These are phyloP conservation scores for Ophion ventricosus DNA, from an alignment of 2,888 invertebrate species.

Conservation along the genomic window DNA sequence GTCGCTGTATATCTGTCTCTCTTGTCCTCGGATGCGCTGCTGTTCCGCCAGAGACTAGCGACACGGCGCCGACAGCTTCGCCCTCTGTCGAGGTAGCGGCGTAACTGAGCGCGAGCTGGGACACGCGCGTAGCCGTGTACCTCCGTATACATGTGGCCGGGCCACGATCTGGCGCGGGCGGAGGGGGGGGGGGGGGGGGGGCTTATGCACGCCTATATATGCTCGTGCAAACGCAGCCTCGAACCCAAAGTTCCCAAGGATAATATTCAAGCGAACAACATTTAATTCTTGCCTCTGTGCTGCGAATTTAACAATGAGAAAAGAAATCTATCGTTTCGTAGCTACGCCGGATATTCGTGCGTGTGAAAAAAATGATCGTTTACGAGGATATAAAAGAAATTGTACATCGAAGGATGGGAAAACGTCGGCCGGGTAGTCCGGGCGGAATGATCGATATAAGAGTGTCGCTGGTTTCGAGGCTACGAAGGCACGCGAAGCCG, in stretches of 20 bases:
- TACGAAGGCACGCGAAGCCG: constrained; percentile 71
- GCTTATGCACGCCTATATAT: constrained; percentile 69
- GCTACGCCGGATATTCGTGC: no score
- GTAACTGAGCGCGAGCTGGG: not conserved
- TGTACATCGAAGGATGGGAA: constrained; percentile 22
- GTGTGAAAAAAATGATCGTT: not conserved
- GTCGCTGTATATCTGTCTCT: constrained; percentile 34
- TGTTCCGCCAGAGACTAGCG: not conserved
- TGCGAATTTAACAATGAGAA: not conserved
- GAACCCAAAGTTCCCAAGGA: constrained; percentile 60
- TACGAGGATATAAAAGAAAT: not conserved
- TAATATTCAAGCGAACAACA: constrained; percentile 33
- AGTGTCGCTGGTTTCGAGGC: constrained; percentile 74
- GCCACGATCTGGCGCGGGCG: no score
- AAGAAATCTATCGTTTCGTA: not conserved
- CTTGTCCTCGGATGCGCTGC: constrained; percentile 10
- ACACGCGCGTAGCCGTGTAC: not conserved
- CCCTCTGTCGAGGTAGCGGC: constrained; percentile 4
- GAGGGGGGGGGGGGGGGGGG: constrained; percentile 40
- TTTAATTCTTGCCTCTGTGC: not conserved
- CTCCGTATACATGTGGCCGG: constrained; percentile 2
- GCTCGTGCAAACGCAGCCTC: constrained; percentile 69
- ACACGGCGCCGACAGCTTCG: constrained; percentile 8
- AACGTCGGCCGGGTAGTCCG: constrained; percentile 28
- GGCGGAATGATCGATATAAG: constrained; percentile 72